These are phyloP conservation scores for Pseudomyrmex dendroicus DNA, from an alignment of 1,140 invertebrate species.

Conservation along the genomic window DNA sequence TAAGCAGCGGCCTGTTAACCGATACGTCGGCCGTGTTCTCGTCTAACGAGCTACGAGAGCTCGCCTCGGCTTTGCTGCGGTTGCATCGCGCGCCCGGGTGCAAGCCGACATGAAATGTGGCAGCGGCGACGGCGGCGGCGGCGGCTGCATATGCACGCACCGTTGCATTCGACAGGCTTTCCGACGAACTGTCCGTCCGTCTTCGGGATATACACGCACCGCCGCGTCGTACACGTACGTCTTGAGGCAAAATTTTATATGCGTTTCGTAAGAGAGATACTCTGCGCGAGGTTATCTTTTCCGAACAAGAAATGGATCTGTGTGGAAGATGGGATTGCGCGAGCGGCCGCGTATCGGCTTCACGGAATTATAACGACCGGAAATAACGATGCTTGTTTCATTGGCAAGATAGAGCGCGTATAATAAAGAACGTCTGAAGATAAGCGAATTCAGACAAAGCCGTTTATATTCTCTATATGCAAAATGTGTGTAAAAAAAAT, in stretches of 20 bases:
- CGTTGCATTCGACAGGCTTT: conserved; percentile 48
- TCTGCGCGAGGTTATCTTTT: conserved; percentile 42
- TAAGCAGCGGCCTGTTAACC: conserved; percentile 69
- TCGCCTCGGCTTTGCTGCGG: conserved; percentile 54
- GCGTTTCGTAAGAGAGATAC: neutral
- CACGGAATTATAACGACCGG: conserved; percentile 16
- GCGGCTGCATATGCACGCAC: conserved; percentile 9
- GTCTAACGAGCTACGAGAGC: conserved; percentile 57
- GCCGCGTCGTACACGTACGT: conserved; percentile 14
- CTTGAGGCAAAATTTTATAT: conserved; percentile 17
- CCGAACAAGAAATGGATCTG: neutral
- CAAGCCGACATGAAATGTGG: conserved; percentile 49
- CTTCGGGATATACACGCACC: neutral
- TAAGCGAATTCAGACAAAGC: neutral
- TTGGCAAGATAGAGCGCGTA: conserved; percentile 24
- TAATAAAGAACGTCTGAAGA: neutral
- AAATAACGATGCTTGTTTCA: conserved; percentile 14
- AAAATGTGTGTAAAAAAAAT: neutral
- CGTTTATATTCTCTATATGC: neutral
- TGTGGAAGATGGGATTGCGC: neutral
- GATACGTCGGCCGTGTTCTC: conserved; percentile 62
- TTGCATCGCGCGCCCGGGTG: conserved; percentile 46
- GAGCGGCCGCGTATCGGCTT: neutral
- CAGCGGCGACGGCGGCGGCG: neutral
- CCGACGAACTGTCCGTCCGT: conserved; percentile 18